Base-by-base conservation (phyloP, 1,140 invertebrate genomes). In the Pantala flavescens region DNA sequence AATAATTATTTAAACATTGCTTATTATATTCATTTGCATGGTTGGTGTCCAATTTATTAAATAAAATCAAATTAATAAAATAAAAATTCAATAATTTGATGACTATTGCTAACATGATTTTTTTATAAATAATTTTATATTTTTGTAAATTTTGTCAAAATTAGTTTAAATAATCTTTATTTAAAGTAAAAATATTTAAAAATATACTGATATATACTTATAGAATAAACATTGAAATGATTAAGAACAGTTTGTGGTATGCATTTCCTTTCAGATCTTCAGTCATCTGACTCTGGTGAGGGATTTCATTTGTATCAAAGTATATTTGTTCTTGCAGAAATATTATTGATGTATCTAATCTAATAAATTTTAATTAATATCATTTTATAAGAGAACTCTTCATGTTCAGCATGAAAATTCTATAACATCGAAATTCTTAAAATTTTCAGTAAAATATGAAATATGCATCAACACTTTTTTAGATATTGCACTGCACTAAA, bases 231-330 rank as follows among this genome's bases (percentile, higher is more conserved):
- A 19, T 5, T 63, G n/a, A 63, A 63, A 5, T 14, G 5, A 16
- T 63, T 16, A 63, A 19, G 49, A 63, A 63, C 49, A 63, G n/a
- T 21, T 63, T 63, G n/a, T 63, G 49, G 49, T 63, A 21, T 63
- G n/a, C 12, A 14, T 63, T 63, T 63, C 28, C n/a, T 63, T 63
- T 63, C 49, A 63, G 49, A 63, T 63, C 49, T 63, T 63, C 49
- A 63, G 49, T 63, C 49, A 63, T 14, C 49, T 63, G 49, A 63
- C 49, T 63, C 49, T 63, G 49, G 49, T 63, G 49, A 63, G 49
- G 49, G 49, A 63, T 63, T 63, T 63, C n/a, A 63, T 5, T 63
- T 21, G n/a, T 16, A 19, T 63, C 49, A 63, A 63, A 16, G 14
- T 63, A 16, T 21, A 63, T 63, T 63, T 14, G 12, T 63, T 21